phyloP scores from a whole-genome alignment of 1,140 invertebrate genomes.

The Leptinotarsa lineolata region DNA sequence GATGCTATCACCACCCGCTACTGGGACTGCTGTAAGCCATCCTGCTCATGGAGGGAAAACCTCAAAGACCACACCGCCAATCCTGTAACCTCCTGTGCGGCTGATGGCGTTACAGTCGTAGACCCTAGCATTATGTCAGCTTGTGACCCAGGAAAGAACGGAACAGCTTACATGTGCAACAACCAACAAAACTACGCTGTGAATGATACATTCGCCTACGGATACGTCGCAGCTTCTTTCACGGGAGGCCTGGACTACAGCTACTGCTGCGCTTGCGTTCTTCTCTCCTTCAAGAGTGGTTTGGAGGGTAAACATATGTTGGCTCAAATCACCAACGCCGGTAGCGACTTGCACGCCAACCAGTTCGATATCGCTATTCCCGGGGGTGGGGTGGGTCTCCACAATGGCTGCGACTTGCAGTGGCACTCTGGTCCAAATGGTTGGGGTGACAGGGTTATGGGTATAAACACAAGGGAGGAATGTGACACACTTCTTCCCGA shows the following conservation, averaged over 20 bases:
- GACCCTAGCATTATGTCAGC: slow-evolving; percentile 28
- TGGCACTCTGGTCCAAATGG: slow-evolving; percentile 26
- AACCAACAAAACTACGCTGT: slow-evolving; percentile 31
- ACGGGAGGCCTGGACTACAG: slow-evolving; percentile 12
- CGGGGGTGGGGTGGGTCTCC: slow-evolving; percentile 36
- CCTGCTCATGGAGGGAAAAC: slow-evolving; percentile 35
- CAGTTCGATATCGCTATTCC: slow-evolving; percentile 32
- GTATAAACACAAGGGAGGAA: slow-evolving; percentile 27
- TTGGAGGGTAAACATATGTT: slow-evolving; percentile 30
- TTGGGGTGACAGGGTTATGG: slow-evolving; percentile 34
- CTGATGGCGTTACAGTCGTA: slow-evolving; percentile 30
- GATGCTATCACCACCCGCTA: slow-evolving; percentile 32
- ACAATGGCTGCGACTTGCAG: slow-evolving; percentile 26
- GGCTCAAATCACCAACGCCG: slow-evolving; percentile 30
- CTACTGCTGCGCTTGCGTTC: slow-evolving; percentile 27
- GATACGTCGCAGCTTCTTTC: slow-evolving; percentile 35
- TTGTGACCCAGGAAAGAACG: slow-evolving; percentile 23
- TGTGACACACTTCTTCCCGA: slow-evolving; percentile 31
- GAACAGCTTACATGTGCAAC: slow-evolving; percentile 28
- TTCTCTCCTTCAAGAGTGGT: slow-evolving; percentile 26
- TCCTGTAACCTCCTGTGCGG: slow-evolving; percentile 26
- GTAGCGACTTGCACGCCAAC: slow-evolving; percentile 25
- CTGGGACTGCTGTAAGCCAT: slow-evolving; percentile 41
- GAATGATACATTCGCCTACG: slow-evolving; percentile 31
- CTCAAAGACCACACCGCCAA: slow-evolving; percentile 14